Evolutionary conservation across 2,888 invertebrate species (phyloP).

Genomic region (Crematogaster levior): DNA sequence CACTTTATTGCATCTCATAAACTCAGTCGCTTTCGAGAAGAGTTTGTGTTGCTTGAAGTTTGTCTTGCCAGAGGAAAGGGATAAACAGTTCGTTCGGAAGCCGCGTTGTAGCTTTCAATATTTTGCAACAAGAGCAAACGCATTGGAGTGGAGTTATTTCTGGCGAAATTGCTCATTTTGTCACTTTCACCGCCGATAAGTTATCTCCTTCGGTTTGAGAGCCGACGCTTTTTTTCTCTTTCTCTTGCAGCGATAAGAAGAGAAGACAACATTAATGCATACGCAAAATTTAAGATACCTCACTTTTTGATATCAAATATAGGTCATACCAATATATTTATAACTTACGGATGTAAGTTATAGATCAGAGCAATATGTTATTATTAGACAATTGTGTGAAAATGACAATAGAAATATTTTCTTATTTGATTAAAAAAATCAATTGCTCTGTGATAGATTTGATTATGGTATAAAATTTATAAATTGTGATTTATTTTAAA

Average conservation of each 20-base stretch:
- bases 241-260: conserved; percentile 32
- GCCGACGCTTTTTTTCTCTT: neutral
- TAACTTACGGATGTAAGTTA: neutral
- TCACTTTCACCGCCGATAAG: conserved; percentile 53
- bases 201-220: conserved; percentile 56
- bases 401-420: neutral
- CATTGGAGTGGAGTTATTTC: conserved; percentile 50
- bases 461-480: neutral
- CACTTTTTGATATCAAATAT: conserved; percentile 62
- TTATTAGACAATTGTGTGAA: neutral
- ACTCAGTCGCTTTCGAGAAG: neutral
- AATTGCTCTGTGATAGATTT: neutral
- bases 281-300: conserved; percentile 34
- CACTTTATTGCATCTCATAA: conserved; percentile 36
- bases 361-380: neutral
- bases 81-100: conserved; percentile 18
- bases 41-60: conserved; percentile 4
- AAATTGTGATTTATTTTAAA: neutral
- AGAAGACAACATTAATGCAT: conserved; percentile 47
- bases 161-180: conserved; percentile 48
- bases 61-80: conserved; percentile 5
- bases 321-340: conserved; percentile 54
- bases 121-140: conserved; percentile 31
- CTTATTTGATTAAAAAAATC: neutral
- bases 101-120: conserved; percentile 19